Conservation (phyloP, 2,797 vertebrate genomes). For the Etheostoma perlongum region DNA sequence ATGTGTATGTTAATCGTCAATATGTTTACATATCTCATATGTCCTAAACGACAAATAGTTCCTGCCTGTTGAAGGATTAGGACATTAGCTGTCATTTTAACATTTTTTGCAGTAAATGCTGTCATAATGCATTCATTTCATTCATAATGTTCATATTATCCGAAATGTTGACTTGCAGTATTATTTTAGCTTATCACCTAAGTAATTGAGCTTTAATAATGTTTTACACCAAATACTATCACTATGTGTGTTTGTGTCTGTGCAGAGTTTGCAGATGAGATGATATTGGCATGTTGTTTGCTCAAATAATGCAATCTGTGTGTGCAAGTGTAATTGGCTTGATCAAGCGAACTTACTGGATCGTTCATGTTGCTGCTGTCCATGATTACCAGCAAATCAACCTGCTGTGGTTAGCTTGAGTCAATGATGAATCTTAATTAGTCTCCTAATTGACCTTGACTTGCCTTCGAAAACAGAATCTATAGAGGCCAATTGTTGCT, state of each 20-base stretch:
- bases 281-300: slow-evolving; percentile 16
- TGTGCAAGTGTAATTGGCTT: slow-evolving; percentile 47
- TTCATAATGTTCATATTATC: neutral
- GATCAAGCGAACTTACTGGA: slow-evolving; percentile 49
- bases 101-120: neutral
- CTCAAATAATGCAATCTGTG: slow-evolving; percentile 31
- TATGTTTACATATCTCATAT: neutral
- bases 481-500: slow-evolving; percentile 25
- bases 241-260: slow-evolving; percentile 1
- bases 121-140: too few relatives aligned
- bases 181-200: neutral
- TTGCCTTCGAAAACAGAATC: slow-evolving; percentile 30
- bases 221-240: neutral
- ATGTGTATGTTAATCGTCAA: neutral
- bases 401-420: slow-evolving; percentile 45
- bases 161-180: neutral
- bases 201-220: neutral
- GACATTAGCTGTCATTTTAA: neutral
- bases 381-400: slow-evolving; percentile 61
- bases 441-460: slow-evolving; percentile 51
- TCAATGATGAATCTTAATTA: slow-evolving; percentile 59
- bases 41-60: neutral
- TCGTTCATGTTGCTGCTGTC: slow-evolving; percentile 44
- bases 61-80: neutral
- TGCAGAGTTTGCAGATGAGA: slow-evolving; percentile 8